Base-by-base conservation (phyloP, 2,113 vertebrate genomes). In the Ramphastos sulfuratus region DNA sequence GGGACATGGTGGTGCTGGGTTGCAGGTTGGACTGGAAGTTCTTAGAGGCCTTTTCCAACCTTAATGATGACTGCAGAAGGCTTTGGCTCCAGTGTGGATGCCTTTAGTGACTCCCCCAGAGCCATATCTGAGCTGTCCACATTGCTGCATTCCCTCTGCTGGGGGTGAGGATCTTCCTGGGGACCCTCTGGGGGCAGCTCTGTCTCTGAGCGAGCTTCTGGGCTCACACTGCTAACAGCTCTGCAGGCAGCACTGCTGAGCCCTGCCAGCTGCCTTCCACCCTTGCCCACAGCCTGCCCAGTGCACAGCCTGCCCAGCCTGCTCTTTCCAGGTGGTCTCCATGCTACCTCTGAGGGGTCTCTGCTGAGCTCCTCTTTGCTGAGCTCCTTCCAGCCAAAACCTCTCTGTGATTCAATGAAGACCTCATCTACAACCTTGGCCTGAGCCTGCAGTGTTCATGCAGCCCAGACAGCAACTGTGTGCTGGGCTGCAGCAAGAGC, bases 271-370 rank as follows among this genome's bases (percentile, higher is more conserved):
- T 66, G 83, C 52, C 28, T 66, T 73, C 23, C 23, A n/a, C 48
- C 15, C 35, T 65, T 87, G 56, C 14, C 73, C 39, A 31, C 27
- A 17, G 37, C 33, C 78, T 84, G 95, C 17, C 61, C 81, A 54
- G 58, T 63, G 56, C 33, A 42, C 63, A 31, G 16, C 0, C 0
- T 63, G 33, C 42, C 24, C 33, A 79, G 15, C 2, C 0, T 61
- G 67, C 50, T 50, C 69, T 80, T 69, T 77, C 23, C 54, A 70
- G 37, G 46, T 78, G 55, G 24, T 76, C 55, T 85, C 63, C 9
- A 1, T 18, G 23, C 31, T 48, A 39, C 24, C 24, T n/a, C 17
- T 46, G 7, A 2, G 19, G 69, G 61, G n/a, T 12, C 75, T 71
- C 75, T 85, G 67, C 67, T 70, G 7, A n/a, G n/a, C 64, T 87